phyloP scores from a whole-genome alignment of 2,797 vertebrate species.

The Cirrhinus mrigala region DNA sequence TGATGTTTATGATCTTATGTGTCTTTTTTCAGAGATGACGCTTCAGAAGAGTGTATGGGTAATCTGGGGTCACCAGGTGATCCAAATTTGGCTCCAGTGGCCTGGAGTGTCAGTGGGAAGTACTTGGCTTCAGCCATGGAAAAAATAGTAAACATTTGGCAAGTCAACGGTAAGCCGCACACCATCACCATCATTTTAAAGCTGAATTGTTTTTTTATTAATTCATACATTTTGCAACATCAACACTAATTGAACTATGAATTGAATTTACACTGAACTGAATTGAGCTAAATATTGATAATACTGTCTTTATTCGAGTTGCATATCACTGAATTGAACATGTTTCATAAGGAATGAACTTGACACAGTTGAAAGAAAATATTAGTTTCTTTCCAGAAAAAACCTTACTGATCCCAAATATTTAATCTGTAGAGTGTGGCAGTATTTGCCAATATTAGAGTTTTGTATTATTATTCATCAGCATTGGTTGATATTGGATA shows the following conservation, averaged over 20 bases:
- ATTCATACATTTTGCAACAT: no score
- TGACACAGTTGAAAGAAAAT: background rate
- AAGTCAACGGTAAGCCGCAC: conserved; percentile 89
- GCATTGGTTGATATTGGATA: background rate
- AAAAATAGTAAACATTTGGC: conserved; percentile 98
- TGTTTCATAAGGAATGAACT: no score
- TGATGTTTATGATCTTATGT: background rate
- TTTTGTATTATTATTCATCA: background rate
- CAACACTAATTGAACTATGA: no score
- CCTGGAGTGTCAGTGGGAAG: conserved; percentile 94
- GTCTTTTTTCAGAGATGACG: conserved; percentile 81
- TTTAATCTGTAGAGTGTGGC: background rate
- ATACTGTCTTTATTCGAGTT: background rate
- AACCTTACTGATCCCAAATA: no score
- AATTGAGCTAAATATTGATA: background rate
- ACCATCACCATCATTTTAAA: background rate
- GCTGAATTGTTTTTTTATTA: no score
- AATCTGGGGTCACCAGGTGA: conserved; percentile 89
- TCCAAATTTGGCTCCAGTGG: conserved; percentile 86
- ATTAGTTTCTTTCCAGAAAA: background rate
- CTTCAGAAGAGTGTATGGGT: conserved; percentile 81
- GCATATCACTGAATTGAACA: no score
- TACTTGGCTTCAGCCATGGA: conserved; percentile 94
- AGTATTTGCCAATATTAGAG: background rate
- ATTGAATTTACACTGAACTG: no score